Conservation (phyloP, 2,888 invertebrate species). For the Mesorhabditis belari region DNA sequence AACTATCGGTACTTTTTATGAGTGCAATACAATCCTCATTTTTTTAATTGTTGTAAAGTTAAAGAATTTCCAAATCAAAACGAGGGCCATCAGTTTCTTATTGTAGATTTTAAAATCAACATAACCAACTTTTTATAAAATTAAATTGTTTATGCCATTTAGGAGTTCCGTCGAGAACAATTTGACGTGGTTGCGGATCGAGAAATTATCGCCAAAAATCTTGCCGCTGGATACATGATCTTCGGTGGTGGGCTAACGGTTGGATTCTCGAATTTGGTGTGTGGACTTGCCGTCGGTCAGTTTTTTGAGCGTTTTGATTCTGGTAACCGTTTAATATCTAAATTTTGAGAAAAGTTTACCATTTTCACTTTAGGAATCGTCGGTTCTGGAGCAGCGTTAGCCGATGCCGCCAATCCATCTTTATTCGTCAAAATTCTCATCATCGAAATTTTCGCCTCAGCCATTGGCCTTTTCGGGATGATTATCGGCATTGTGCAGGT, state of each 20-base stretch:
- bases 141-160: constrained; percentile 8
- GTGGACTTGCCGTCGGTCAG: constrained; percentile 75
- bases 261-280: constrained; percentile 89
- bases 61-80: too few relatives aligned
- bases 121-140: neutral
- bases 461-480: constrained; percentile 94
- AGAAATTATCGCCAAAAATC: constrained; percentile 38
- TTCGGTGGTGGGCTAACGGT: constrained; percentile 92
- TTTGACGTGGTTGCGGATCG: constrained; percentile 15
- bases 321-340: neutral
- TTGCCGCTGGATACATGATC: constrained; percentile 73
- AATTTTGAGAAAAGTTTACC: neutral
- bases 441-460: constrained; percentile 97
- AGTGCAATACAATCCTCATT: too few relatives aligned
- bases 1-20: constrained; percentile 30
- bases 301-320: neutral
- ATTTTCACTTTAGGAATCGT: constrained; percentile 69
- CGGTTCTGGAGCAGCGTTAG: constrained; percentile 89
- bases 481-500: constrained; percentile 77
- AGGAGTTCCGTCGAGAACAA: constrained; percentile 38
- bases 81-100: neutral
- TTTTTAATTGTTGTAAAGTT: too few relatives aligned
- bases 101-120: neutral
- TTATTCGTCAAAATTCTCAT: constrained; percentile 96
- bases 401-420: constrained; percentile 91